Conservation (phyloP, 2,888 invertebrate species). For the Conistra vaccinii region DNA sequence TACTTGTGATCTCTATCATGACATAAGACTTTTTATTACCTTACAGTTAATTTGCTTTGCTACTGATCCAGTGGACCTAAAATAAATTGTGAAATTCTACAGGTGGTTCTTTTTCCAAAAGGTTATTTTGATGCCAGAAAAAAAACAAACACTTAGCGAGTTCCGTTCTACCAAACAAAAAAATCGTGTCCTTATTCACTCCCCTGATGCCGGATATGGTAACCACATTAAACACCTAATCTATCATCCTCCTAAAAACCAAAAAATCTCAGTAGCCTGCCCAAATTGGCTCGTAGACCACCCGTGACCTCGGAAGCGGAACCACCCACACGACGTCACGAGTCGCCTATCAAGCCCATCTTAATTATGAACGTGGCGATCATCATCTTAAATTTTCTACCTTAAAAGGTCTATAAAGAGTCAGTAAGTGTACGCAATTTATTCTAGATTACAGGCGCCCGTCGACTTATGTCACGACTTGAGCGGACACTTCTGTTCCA, state of each 20-base stretch:
- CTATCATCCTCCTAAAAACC: slow-evolving; percentile 64
- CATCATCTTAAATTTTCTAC: slow-evolving; percentile 90
- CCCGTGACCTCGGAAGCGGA: slow-evolving; percentile 88
- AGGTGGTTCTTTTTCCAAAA: not conserved
- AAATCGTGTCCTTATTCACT: slow-evolving; percentile 56
- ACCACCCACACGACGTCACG: slow-evolving; percentile 89
- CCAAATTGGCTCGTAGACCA: slow-evolving; percentile 79
- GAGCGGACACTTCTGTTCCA: slow-evolving; percentile 86
- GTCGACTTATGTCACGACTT: slow-evolving; percentile 87
- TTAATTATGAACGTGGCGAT: slow-evolving; percentile 90
- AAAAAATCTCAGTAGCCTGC: slow-evolving; percentile 71
- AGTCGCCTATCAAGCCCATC: slow-evolving; percentile 83
- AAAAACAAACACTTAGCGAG: slow-evolving; percentile 18
- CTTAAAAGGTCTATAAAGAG: slow-evolving; percentile 90
- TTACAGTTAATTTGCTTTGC: not conserved
- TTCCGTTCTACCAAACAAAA: slow-evolving; percentile 27
- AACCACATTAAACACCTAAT: slow-evolving; percentile 69
- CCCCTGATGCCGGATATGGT: slow-evolving; percentile 58
- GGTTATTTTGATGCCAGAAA: not conserved
- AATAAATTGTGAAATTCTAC: not conserved
- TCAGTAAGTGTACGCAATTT: slow-evolving; percentile 89
- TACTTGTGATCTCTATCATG: slow-evolving; percentile 30
- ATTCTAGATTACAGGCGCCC: slow-evolving; percentile 86
- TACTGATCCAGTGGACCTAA: not conserved
- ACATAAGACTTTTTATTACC: slow-evolving; percentile 15